A percentile compares a stretch with the other conserved stretches of the same genome.
Conservation (phyloP, 1,140 invertebrate species). For the Pantala flavescens region DNA sequence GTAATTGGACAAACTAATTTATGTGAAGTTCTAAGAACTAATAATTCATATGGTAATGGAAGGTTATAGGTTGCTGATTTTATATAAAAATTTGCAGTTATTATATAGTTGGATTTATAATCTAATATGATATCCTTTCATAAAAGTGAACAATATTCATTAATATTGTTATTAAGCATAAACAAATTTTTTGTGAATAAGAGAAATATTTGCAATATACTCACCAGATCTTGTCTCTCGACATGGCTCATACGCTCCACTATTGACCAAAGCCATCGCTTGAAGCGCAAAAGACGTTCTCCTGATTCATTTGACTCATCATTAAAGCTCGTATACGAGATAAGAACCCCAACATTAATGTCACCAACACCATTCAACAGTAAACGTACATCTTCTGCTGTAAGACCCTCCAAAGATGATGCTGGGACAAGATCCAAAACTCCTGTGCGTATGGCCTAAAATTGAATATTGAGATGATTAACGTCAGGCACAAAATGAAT, state of each 20-base stretch:
- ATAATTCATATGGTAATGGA: too few relatives aligned
- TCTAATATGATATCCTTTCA: too few relatives aligned
- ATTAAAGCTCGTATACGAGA: conserved; percentile 96
- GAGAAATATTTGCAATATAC: conserved; percentile 21
- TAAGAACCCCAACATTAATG: conserved; percentile 82
- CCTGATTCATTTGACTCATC: conserved; percentile 89
- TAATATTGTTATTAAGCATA: background rate
- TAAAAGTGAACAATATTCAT: conserved; percentile 12
- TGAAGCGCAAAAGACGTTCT: conserved; percentile 86
- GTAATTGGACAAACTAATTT: too few relatives aligned
- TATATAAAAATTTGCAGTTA: too few relatives aligned
- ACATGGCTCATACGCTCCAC: conserved; percentile 97
- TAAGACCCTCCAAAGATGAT: conserved; percentile 79
- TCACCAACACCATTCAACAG: conserved; percentile 94
- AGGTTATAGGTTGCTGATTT: too few relatives aligned
- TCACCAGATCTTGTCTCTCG: conserved; percentile 93
- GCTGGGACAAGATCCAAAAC: conserved; percentile 94
- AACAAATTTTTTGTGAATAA: too few relatives aligned
- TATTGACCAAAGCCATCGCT: conserved; percentile 98
- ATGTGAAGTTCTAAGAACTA: too few relatives aligned
- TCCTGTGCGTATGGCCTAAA: conserved; percentile 77
- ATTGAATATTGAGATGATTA: conserved; percentile 10
- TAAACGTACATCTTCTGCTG: conserved; percentile 89
- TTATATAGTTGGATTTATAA: too few relatives aligned
- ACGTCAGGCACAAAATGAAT: too few relatives aligned